Conservation (phyloP, 2,113 vertebrate genomes). For the Pavo muticus region DNA sequence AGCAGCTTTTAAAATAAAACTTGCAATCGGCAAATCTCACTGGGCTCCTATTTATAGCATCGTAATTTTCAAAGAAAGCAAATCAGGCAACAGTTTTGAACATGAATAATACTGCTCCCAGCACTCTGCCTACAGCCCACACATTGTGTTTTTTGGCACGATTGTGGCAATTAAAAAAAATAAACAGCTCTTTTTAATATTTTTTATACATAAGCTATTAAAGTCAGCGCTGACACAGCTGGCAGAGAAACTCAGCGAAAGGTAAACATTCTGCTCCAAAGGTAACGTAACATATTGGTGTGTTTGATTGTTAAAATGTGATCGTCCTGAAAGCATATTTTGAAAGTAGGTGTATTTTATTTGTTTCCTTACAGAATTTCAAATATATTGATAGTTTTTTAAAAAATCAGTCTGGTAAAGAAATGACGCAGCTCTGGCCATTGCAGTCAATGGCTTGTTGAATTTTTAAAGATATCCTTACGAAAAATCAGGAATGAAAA, state of each 20-base stretch:
- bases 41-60: conserved; percentile 63
- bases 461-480: conserved; percentile 11
- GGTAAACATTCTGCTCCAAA: conserved; percentile 61
- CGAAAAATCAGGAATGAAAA: neutral
- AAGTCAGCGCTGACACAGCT: conserved; percentile 60
- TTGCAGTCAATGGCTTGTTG: conserved; percentile 25
- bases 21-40: conserved; percentile 31
- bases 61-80: conserved; percentile 68
- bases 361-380: neutral
- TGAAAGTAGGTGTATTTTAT: neutral
- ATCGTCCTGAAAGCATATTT: conserved; percentile 42
- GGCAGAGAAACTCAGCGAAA: conserved; percentile 64
- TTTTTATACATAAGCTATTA: conserved; percentile 50
- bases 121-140: conserved; percentile 57
- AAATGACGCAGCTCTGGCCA: neutral
- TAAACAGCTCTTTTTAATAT: conserved; percentile 55
- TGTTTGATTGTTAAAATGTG: conserved; percentile 40
- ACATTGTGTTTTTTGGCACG: conserved; percentile 65
- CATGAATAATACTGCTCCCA: conserved; percentile 59
- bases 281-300: conserved; percentile 56
- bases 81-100: conserved; percentile 54
- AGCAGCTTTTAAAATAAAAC: conserved; percentile 38
- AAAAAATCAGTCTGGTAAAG: neutral
- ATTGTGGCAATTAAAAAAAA: conserved; percentile 50
- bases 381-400: neutral